phyloP scores from a whole-genome alignment of 2,113 vertebrate genomes.

The Neogobius melanostomus region DNA sequence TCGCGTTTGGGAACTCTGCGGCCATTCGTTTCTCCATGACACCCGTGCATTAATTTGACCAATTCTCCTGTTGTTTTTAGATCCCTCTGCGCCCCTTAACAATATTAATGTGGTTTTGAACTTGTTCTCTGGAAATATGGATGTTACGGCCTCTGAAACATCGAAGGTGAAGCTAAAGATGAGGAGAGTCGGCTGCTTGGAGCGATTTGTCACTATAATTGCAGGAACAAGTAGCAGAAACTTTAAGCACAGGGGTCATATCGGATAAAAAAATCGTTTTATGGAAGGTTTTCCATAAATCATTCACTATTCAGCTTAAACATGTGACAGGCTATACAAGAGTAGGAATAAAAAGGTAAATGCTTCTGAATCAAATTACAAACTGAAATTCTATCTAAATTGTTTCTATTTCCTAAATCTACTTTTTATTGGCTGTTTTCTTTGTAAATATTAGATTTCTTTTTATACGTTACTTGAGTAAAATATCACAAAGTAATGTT shows the following conservation, averaged over 20 bases:
- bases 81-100: background rate
- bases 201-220: background rate
- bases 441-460: too few relatives aligned
- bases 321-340: too few relatives aligned
- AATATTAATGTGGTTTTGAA: constrained; percentile 16
- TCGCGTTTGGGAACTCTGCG: constrained; percentile 1
- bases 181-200: background rate
- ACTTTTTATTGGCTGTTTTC: too few relatives aligned
- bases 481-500: too few relatives aligned
- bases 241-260: background rate
- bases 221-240: background rate
- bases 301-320: too few relatives aligned
- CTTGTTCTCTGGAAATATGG: background rate
- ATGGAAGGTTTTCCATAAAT: background rate
- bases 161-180: background rate
- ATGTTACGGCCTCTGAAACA: constrained; percentile 3
- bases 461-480: too few relatives aligned
- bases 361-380: too few relatives aligned
- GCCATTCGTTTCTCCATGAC: constrained; percentile 4
- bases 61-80: constrained; percentile 21
- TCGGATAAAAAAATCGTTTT: background rate
- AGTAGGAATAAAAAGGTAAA: too few relatives aligned
- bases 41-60: background rate
- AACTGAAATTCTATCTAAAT: too few relatives aligned
- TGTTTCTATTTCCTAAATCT: too few relatives aligned